phyloP scores from a whole-genome alignment of 2,113 vertebrate genomes.

The Balaenoptera acutorostrata region DNA sequence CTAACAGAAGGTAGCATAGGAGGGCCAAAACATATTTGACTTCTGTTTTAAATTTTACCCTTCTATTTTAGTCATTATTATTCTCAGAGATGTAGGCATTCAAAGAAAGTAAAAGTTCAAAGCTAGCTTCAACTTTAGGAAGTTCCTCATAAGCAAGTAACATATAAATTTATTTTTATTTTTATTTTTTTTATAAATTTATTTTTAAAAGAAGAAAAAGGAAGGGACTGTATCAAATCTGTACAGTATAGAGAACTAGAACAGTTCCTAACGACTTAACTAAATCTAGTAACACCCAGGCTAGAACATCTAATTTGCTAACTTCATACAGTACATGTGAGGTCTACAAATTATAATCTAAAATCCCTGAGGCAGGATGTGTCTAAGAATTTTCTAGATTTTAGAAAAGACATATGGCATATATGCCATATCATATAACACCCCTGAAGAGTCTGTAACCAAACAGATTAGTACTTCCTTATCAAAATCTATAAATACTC shows the following conservation, averaged over 20 bases:
- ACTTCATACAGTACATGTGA: background rate
- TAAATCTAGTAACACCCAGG: background rate
- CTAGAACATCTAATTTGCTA: background rate
- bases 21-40: background rate
- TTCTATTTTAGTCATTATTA: constrained; percentile 22
- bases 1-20: background rate
- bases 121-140: background rate
- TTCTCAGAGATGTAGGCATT: background rate
- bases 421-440: background rate
- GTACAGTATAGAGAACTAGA: background rate
- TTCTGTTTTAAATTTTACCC: background rate
- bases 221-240: background rate
- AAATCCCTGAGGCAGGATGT: background rate
- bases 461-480: constrained; percentile 1
- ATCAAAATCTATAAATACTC: background rate
- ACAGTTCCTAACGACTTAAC: background rate
- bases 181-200: background rate
- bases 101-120: background rate
- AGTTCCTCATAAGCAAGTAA: background rate
- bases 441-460: background rate
- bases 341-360: background rate
- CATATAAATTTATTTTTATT: background rate
- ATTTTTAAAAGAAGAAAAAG: background rate
- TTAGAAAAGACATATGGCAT: background rate
- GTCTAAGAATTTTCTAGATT: background rate